phyloP scores from a whole-genome alignment of 2,888 invertebrate species.

The Hemicrepidius hirtus region DNA sequence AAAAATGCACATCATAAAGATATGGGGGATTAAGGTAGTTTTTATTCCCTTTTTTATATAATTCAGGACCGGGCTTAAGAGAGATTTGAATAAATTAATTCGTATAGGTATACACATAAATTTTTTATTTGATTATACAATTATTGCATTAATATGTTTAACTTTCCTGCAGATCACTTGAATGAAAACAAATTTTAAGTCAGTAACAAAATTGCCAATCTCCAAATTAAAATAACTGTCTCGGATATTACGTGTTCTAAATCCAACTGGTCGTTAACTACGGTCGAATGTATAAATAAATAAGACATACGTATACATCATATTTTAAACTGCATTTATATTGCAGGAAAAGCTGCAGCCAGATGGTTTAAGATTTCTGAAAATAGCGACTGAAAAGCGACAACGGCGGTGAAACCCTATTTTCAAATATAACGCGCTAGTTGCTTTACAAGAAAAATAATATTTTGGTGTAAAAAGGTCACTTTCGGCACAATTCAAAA shows the following conservation, averaged over 20 bases:
- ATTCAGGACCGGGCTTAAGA: too few species aligned
- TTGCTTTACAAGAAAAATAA: background rate
- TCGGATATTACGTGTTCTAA: conserved; percentile 1
- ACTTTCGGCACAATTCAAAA: too few species aligned
- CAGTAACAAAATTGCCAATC: background rate
- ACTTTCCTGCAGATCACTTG: too few species aligned
- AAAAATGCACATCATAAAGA: too few species aligned
- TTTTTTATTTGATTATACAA: too few species aligned
- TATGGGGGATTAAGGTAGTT: too few species aligned
- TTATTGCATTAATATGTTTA: too few species aligned
- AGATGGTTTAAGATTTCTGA: conserved; percentile 9
- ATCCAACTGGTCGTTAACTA: conserved; percentile 1
- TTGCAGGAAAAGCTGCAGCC: conserved; percentile 18
- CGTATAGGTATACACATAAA: too few species aligned
- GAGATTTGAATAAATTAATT: too few species aligned
- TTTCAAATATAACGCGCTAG: background rate
- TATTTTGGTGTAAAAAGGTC: too few species aligned
- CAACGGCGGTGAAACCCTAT: background rate
- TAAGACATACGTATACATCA: conserved; percentile 17
- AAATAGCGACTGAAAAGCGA: conserved; percentile 10
- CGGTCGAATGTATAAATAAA: conserved; percentile 8
- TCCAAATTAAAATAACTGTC: conserved; percentile 10
- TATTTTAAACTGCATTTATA: conserved; percentile 21
- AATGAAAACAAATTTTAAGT: too few species aligned
- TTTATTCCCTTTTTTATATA: too few species aligned